phyloP scores from a whole-genome alignment of 2,888 invertebrate species.

The Apeira syringaria region DNA sequence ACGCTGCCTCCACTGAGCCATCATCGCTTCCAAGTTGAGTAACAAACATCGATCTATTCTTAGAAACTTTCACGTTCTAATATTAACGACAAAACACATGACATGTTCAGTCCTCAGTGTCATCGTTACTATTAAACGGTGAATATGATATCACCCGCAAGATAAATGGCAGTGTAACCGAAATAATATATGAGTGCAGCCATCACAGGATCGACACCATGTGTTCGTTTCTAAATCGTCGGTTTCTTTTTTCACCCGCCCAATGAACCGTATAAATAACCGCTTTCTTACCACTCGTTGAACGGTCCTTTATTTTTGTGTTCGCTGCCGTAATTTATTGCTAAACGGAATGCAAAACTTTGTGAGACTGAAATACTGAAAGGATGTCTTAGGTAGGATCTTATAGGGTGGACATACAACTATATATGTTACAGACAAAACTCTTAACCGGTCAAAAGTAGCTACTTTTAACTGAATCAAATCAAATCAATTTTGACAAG shows the following conservation, averaged over 20 bases:
- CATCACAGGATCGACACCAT: constrained; percentile 35
- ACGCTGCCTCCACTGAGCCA: no score
- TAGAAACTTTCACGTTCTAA: no score
- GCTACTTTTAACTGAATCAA: no score
- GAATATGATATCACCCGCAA: constrained; percentile 13
- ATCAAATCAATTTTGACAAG: no score
- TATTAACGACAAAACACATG: no score
- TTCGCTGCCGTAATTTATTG: constrained; percentile 58
- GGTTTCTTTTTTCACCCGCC: constrained; percentile 53
- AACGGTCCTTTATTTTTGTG: constrained; percentile 51
- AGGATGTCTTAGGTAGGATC: no score
- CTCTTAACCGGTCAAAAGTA: no score
- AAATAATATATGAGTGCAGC: constrained; percentile 15
- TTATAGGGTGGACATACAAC: no score
- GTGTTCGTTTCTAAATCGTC: constrained; percentile 41
- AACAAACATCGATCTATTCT: no score
- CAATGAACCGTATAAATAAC: constrained; percentile 65
- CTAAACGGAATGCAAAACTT: constrained; percentile 43
- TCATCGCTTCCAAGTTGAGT: no score
- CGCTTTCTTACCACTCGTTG: constrained; percentile 55
- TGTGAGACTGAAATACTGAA: not conserved
- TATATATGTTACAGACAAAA: no score
- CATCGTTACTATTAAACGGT: constrained; percentile 7
- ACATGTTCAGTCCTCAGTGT: not conserved
- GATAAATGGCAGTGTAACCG: constrained; percentile 15